These are phyloP conservation scores for Barypeithes pellucidus DNA, from an alignment of 2,888 invertebrate genomes.

Conservation along the genomic window DNA sequence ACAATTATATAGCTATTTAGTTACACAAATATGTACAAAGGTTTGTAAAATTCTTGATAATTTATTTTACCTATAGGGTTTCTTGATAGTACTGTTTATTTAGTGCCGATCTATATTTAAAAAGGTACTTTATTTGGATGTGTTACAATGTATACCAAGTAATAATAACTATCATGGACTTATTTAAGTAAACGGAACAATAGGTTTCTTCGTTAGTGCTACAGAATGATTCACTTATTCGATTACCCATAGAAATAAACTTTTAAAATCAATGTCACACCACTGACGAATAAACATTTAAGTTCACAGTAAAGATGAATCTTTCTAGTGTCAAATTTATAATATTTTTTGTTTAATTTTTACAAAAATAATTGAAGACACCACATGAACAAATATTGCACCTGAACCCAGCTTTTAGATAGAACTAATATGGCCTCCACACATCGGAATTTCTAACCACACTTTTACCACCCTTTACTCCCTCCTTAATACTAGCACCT, in stretches of 20 bases:
- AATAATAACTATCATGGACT: no score
- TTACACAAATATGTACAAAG: conserved; percentile 29
- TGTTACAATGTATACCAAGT: no score
- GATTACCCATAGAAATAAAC: no score
- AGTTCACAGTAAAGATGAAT: no score
- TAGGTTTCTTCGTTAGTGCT: no score
- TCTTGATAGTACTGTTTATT: conserved; percentile 10
- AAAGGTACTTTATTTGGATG: conserved; percentile 5
- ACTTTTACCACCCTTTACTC: conserved; percentile 68
- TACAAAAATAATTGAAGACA: not conserved
- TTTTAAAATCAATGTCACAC: no score
- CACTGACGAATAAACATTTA: no score
- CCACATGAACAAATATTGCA: not conserved
- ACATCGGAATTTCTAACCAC: conserved; percentile 78
- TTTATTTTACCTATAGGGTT: conserved; percentile 18
- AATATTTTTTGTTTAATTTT: no score
- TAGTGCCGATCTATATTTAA: conserved; percentile 6
- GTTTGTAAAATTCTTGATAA: conserved; percentile 10
- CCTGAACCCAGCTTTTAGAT: not conserved
- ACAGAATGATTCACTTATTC: no score
- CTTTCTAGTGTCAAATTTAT: no score
- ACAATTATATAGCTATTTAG: conserved; percentile 34
- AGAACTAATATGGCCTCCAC: conserved; percentile 81
- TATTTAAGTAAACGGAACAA: no score
- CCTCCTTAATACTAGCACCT: conserved; percentile 59